Evolutionary conservation across 1,140 invertebrate species (phyloP), one percentile per base, ranked within the genome.

Genomic region (Drosophila orosa): DNA sequence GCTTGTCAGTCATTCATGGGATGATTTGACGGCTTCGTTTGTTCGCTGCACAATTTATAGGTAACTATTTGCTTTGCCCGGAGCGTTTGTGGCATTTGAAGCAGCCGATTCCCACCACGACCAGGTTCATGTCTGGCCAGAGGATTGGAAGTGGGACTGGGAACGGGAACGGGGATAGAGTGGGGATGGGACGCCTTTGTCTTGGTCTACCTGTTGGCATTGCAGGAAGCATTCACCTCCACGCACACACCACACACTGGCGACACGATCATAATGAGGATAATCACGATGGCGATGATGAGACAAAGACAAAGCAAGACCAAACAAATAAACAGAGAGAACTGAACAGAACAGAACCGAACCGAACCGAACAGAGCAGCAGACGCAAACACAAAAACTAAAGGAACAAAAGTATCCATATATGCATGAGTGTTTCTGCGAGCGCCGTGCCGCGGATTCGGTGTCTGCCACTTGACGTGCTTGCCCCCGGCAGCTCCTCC

Each of bases 151-250:
- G 29, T 45, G 60, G 72, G 37, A 47, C 59, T 56, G 58, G 50
- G 31, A 40, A 35, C 45, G 69, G 33, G 44, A 44, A 13, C 60
- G 61, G 31, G 44, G 12, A 25, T 27, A 33, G n/a, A 35, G 25
- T 17, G 44, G 24, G 72, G 10, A 24, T 59, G 35, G 72, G 22
- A 17, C 13, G 54, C 40, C 56, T 77, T 65, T 78, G 81, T 48
- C 47, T 86, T 75, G 81, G 84, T 84, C 76, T 87, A 89, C 83
- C 84, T 87, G 83, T 87, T 89, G 84, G 80, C 84, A 89, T 84
- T 89, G 84, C 84, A 89, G 84, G 84, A 89, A 89, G 84, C 84
- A 67, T 89, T 89, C 84, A 89, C 84, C 84, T 89, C 79, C 62
- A 76, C 58, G 63, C 67, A 71, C 31, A 71, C 40, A 65, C 39